A percentile compares a stretch with the other conserved stretches of the same genome.
Evolutionary conservation across 30 jellyfish, hydroid and myxozoan genomes (phyloP).

Genomic region (Phacellophora camtschatica): DNA sequence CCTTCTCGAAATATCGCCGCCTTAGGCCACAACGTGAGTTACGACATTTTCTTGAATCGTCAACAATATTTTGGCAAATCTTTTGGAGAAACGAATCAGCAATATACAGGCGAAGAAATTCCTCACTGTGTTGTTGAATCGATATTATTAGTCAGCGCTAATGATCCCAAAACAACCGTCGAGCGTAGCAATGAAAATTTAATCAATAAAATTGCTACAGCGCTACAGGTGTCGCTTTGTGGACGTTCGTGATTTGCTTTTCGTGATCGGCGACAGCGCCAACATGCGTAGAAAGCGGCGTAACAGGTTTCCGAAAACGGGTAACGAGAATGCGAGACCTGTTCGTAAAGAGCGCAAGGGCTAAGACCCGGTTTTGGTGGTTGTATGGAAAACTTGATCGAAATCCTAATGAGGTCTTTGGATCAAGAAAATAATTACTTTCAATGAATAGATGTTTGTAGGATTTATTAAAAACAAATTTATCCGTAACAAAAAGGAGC

Average conservation of each 20-base stretch:
- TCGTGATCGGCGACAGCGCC: slow-evolving; percentile 1
- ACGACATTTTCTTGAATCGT: too few relatives aligned
- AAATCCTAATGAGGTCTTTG: slow-evolving; percentile 21
- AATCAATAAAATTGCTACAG: slow-evolving; percentile 1
- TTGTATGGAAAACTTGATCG: slow-evolving; percentile 65
- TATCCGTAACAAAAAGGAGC: too few relatives aligned
- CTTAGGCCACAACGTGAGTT: too few relatives aligned
- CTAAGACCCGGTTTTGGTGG: slow-evolving; percentile 43
- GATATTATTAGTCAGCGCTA: too few relatives aligned
- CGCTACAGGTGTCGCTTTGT: slow-evolving; percentile 53
- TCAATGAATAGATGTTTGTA: slow-evolving; percentile 46
- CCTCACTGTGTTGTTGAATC: too few relatives aligned
- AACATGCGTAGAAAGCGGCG: slow-evolving; percentile 44
- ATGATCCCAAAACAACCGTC: too few relatives aligned
- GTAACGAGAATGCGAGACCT: slow-evolving; percentile 53
- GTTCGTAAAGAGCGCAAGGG: slow-evolving; percentile 25
- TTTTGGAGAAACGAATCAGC: too few relatives aligned
- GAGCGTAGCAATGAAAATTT: neutral
- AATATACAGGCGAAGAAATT: too few relatives aligned
- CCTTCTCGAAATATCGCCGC: too few relatives aligned
- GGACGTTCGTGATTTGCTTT: slow-evolving; percentile 11
- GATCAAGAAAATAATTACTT: slow-evolving; percentile 57
- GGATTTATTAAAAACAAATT: too few relatives aligned
- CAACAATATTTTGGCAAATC: too few relatives aligned
- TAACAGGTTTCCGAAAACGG: slow-evolving; percentile 53